phyloP scores from a whole-genome alignment of 2,113 vertebrate species.

The Eidolon helvum region DNA sequence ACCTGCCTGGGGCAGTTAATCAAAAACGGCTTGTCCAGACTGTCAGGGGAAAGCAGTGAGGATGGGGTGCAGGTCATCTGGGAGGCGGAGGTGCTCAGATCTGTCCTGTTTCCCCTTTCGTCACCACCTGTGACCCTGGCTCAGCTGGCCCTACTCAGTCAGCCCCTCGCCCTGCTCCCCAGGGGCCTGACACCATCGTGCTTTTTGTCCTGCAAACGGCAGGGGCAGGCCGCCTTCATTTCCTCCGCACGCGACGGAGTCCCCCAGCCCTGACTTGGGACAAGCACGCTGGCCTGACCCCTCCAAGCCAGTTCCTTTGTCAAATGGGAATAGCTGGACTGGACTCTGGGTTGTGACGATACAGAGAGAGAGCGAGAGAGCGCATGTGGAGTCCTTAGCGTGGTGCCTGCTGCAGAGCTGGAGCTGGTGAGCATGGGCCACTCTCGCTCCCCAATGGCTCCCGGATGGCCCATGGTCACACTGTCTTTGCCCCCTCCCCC shows the following conservation, averaged over 20 bases:
- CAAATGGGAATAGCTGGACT: neutral
- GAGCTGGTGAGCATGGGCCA: fast-evolving
- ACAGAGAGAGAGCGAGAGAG: no score
- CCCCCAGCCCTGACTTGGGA: neutral
- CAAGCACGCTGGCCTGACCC: neutral
- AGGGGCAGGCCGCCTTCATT: neutral
- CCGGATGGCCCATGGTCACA: no score
- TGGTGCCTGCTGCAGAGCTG: neutral
- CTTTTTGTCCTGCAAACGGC: neutral
- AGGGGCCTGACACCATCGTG: neutral
- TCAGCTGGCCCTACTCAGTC: neutral
- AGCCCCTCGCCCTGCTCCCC: neutral
- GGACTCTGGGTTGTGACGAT: neutral
- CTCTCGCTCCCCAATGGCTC: neutral
- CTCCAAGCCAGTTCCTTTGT: neutral
- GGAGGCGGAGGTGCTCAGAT: neutral
- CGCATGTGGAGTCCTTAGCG: neutral
- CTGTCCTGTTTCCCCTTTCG: neutral
- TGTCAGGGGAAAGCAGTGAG: neutral
- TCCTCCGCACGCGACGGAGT: neutral
- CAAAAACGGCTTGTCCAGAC: neutral
- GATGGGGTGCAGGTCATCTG: neutral
- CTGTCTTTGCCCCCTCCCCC: neutral
- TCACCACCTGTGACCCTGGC: neutral
- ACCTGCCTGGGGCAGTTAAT: neutral